phyloP scores from a whole-genome alignment of 2,797 vertebrate species.

The Emydoidea blandingii region DNA sequence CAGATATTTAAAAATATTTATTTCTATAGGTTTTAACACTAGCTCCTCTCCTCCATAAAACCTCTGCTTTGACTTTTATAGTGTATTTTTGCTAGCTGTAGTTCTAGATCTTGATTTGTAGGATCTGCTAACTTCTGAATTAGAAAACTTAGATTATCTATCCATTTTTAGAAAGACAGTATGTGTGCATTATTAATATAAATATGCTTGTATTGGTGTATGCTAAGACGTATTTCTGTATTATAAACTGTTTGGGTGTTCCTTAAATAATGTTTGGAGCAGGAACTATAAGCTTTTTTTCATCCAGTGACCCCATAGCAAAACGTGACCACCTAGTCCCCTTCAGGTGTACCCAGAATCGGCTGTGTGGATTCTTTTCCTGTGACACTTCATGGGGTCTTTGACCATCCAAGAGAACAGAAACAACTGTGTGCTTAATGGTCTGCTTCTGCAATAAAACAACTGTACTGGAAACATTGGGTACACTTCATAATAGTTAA shows the following conservation, averaged over 20 bases:
- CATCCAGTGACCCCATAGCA: background rate
- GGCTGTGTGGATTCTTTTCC: background rate
- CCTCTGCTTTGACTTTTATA: background rate
- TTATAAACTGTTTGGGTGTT: background rate
- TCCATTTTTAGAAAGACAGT: background rate
- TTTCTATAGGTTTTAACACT: conserved; percentile 4
- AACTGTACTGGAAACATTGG: background rate
- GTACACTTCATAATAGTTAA: background rate
- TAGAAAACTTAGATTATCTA: background rate
- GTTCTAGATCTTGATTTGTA: background rate
- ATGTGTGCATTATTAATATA: background rate
- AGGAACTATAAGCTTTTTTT: background rate
- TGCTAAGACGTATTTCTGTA: background rate
- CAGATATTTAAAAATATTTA: conserved; percentile 21
- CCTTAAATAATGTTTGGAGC: background rate
- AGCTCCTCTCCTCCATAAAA: background rate
- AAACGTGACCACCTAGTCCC: background rate
- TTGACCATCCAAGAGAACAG: background rate
- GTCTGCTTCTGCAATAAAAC: background rate
- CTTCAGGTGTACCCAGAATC: background rate
- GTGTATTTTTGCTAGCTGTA: background rate
- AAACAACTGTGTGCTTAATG: background rate
- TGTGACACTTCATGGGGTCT: background rate
- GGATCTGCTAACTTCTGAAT: background rate
- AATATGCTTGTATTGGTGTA: background rate